Evolutionary conservation across 2,888 invertebrate species (phyloP).

Genomic region (Polylopha cassiicola): DNA sequence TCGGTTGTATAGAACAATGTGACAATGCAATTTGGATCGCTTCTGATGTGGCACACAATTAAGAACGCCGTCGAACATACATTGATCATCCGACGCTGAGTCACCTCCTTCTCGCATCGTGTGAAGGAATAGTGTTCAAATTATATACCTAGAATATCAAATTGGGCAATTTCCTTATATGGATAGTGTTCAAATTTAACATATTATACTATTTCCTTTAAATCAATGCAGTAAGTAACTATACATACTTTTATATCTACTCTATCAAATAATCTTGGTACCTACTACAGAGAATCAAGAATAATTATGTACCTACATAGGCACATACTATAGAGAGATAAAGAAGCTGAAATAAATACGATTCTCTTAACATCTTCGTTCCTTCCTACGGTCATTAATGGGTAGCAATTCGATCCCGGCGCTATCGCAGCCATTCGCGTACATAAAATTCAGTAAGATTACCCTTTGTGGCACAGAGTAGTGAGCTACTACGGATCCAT

Average conservation of each 20-base stretch:
- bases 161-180: no score
- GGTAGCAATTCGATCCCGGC: slow-evolving; percentile 7
- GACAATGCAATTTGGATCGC: slow-evolving; percentile 7
- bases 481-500: slow-evolving; percentile 1
- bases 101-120: slow-evolving; percentile 10
- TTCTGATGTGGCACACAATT: slow-evolving; percentile 10
- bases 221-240: no score
- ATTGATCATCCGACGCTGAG: slow-evolving; percentile 18
- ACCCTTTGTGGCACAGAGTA: slow-evolving; percentile 6
- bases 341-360: slow-evolving; percentile 3
- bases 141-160: not conserved
- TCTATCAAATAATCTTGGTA: no score
- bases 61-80: slow-evolving; percentile 7
- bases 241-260: no score
- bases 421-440: slow-evolving; percentile 12
- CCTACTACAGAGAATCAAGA: no score
- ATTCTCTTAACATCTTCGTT: slow-evolving; percentile 1
- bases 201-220: no score
- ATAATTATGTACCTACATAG: no score
- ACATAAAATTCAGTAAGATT: slow-evolving; percentile 12
- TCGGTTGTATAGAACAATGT: not conserved
- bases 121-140: not conserved
- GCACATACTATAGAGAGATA: no score
- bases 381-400: slow-evolving; percentile 4
- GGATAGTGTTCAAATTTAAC: no score